These are phyloP conservation scores for Enoplosus armatus DNA, from an alignment of 2,797 vertebrate species.

Conservation along the genomic window DNA sequence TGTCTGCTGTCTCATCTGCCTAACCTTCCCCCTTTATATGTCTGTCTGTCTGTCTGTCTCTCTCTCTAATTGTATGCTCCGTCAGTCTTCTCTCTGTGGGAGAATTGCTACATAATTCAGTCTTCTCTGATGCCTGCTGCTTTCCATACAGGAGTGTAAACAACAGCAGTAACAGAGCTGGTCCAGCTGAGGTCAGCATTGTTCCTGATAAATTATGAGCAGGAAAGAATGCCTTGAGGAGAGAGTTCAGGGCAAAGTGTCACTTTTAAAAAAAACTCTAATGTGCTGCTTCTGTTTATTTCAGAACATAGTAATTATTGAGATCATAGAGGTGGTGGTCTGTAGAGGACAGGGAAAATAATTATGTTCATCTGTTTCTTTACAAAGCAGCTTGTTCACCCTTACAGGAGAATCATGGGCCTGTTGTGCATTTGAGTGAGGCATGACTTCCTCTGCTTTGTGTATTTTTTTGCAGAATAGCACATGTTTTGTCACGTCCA, in stretches of 20 bases:
- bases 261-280: conserved; percentile 22
- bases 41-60: not conserved
- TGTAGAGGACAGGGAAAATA: not conserved
- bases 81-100: conserved; percentile 44
- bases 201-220: conserved; percentile 72
- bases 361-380: not conserved
- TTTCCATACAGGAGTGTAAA: conserved; percentile 57
- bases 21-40: not conserved
- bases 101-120: conserved; percentile 64
- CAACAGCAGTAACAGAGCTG: conserved; percentile 70
- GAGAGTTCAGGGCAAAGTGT: conserved; percentile 28
- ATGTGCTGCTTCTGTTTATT: conserved; percentile 29
- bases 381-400: conserved; percentile 1
- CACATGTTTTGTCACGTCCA: not conserved
- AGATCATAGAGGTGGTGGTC: not conserved
- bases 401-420: not conserved
- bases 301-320: conserved; percentile 9
- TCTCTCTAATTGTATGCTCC: conserved; percentile 29
- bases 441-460: not conserved
- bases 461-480: not conserved
- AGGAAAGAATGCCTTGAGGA: conserved; percentile 16
- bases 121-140: conserved; percentile 42
- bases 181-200: conserved; percentile 83
- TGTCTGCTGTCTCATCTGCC: conserved; percentile 3
- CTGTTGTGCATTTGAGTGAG: conserved; percentile 10